These are phyloP conservation scores for Carabus problematicus DNA, from an alignment of 2,888 invertebrate genomes.

Conservation along the genomic window DNA sequence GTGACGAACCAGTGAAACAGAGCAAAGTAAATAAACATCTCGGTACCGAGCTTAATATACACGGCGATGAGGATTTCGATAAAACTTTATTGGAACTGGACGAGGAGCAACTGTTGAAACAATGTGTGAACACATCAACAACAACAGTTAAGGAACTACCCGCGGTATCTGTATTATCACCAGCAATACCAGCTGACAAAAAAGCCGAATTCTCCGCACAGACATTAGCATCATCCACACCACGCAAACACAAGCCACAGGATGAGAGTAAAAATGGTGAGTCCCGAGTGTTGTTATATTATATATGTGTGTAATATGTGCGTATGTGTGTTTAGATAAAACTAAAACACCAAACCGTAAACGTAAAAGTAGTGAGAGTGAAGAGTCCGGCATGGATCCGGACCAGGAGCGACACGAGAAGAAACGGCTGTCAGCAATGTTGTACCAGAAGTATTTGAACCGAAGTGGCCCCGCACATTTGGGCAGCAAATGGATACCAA, in stretches of 20 bases:
- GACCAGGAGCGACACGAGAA: conserved; percentile 76
- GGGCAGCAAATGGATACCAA: conserved; percentile 83
- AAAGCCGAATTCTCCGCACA: conserved; percentile 47
- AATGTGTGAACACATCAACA: conserved; percentile 48
- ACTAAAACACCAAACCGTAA: conserved; percentile 51
- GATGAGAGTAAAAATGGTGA: conserved; percentile 43
- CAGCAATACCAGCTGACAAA: conserved; percentile 49
- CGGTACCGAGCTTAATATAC: conserved; percentile 57
- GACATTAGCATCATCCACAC: conserved; percentile 9
- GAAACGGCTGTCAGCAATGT: conserved; percentile 67
- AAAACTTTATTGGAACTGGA: conserved; percentile 72
- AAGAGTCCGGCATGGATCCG: conserved; percentile 57
- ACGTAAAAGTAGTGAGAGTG: conserved; percentile 50
- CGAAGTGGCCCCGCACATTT: conserved; percentile 81
- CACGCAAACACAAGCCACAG: conserved; percentile 11
- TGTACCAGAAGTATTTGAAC: conserved; percentile 79
- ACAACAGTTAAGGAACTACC: not conserved
- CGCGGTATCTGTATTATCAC: too few relatives aligned
- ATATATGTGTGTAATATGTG: conserved; percentile 23
- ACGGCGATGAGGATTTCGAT: conserved; percentile 75
- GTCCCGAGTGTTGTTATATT: conserved; percentile 36
- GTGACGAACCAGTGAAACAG: conserved; percentile 66
- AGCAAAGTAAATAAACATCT: conserved; percentile 54
- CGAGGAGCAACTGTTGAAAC: conserved; percentile 57
- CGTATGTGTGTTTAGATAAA: conserved; percentile 46